These are phyloP conservation scores for Nasonia giraulti DNA, from an alignment of 1,140 invertebrate genomes.

Conservation along the genomic window DNA sequence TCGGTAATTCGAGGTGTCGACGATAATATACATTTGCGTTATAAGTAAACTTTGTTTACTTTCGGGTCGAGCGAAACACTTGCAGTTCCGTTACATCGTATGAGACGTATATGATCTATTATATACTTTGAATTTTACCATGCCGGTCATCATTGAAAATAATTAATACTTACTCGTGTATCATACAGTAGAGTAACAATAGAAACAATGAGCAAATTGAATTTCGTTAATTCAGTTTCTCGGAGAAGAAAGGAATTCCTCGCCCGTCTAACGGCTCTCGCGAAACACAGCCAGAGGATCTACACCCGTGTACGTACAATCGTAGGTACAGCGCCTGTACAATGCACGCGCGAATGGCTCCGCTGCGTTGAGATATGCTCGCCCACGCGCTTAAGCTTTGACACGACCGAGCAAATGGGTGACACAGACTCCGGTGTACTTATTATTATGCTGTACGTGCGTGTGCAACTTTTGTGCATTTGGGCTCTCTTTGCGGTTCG, in stretches of 20 bases:
- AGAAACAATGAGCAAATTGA: no score
- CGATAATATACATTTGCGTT: neutral
- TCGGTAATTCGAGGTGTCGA: neutral
- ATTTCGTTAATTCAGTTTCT: no score
- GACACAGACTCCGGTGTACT: no score
- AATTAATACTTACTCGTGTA: no score
- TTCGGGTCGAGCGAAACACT: neutral
- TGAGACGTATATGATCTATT: neutral
- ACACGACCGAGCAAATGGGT: neutral
- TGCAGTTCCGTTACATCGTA: neutral
- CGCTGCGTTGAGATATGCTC: neutral
- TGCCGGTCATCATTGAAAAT: no score
- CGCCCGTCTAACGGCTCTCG: no score
- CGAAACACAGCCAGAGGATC: no score
- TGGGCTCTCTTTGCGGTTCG: neutral
- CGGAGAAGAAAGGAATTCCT: no score
- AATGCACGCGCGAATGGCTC: neutral
- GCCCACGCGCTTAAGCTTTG: neutral
- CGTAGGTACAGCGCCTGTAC: neutral
- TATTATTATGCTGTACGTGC: neutral
- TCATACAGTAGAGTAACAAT: no score
- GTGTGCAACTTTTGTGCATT: neutral
- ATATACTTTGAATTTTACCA: no score
- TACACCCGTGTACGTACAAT: no score
- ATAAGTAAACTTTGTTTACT: neutral